phyloP scores from a whole-genome alignment of 37 sponge, comb jelly and placozoan species.

The Cladorhizidae sp. region DNA sequence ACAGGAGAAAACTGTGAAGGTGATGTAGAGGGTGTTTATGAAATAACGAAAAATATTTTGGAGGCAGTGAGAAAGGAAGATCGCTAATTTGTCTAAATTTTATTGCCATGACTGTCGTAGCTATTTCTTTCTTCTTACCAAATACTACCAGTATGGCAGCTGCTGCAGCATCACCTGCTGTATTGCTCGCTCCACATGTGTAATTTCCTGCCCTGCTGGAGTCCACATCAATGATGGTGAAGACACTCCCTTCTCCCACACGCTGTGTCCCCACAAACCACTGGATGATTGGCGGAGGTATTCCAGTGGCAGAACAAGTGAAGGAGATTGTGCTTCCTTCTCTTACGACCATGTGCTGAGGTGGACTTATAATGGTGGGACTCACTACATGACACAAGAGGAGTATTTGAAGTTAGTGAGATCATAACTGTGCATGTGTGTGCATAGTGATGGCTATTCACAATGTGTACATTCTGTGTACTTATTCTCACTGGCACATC shows the following conservation, averaged over 20 bases:
- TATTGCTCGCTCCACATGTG: conserved; percentile 49
- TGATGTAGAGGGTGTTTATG: neutral
- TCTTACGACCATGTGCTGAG: conserved; percentile 17
- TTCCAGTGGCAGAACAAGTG: conserved; percentile 47
- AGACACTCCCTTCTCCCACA: neutral
- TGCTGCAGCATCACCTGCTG: conserved; percentile 23
- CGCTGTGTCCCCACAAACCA: conserved; percentile 23
- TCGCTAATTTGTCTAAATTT: too few species aligned
- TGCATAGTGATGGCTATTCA: too few species aligned
- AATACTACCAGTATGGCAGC: conserved; percentile 43
- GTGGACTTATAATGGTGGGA: conserved; percentile 42
- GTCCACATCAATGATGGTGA: conserved; percentile 16
- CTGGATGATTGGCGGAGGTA: conserved; percentile 45
- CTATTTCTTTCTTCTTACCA: conserved; percentile 29
- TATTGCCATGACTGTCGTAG: neutral
- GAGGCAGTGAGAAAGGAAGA: neutral
- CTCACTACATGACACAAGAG: conserved; percentile 38
- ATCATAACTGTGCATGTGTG: too few species aligned
- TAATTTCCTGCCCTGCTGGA: conserved; percentile 35
- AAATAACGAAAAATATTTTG: neutral
- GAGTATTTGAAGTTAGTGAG: neutral
- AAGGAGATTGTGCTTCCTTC: conserved; percentile 18
- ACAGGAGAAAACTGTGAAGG: neutral
- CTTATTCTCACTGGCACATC: too few species aligned
- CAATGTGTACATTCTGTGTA: too few species aligned